Conservation (phyloP, 1,140 invertebrate genomes). For the Mactra quadrangularis region DNA sequence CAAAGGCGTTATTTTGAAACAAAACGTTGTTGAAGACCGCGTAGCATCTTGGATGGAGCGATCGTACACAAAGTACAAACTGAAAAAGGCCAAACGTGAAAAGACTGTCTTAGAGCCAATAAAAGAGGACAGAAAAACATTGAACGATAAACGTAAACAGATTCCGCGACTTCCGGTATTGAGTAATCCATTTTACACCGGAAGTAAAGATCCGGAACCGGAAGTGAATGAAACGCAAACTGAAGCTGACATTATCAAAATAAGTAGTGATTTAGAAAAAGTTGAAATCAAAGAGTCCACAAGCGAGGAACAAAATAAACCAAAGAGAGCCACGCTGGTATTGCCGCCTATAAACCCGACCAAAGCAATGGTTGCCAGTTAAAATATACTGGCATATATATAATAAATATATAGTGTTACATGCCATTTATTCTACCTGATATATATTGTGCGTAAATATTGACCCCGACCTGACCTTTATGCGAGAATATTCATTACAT, state of each 20-base stretch:
- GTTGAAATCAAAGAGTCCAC: conserved; percentile 14
- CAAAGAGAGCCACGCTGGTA: conserved; percentile 3
- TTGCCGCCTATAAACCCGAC: conserved; percentile 49
- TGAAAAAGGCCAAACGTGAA: conserved; percentile 34
- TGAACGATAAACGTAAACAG: not conserved
- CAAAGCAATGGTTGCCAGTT: conserved; percentile 32
- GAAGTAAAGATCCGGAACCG: not conserved
- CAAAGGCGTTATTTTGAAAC: conserved; percentile 52
- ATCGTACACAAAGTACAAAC: conserved; percentile 56
- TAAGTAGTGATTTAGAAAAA: conserved; percentile 41
- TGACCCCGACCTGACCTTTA: too few species aligned
- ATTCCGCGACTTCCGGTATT: conserved; percentile 22
- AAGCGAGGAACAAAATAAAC: not conserved
- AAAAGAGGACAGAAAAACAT: conserved; percentile 26
- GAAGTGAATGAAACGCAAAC: conserved; percentile 11
- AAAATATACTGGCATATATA: too few species aligned
- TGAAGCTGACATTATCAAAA: conserved; percentile 46
- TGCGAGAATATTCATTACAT: too few species aligned
- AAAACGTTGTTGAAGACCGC: conserved; percentile 29
- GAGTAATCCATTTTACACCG: conserved; percentile 44
- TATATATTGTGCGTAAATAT: too few species aligned
- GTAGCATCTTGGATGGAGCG: conserved; percentile 40
- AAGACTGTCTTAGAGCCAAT: conserved; percentile 41
- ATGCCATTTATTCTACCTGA: too few species aligned
- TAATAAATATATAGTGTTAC: too few species aligned